Conservation (phyloP, 2,797 vertebrate genomes). For the Falco rusticolus region DNA sequence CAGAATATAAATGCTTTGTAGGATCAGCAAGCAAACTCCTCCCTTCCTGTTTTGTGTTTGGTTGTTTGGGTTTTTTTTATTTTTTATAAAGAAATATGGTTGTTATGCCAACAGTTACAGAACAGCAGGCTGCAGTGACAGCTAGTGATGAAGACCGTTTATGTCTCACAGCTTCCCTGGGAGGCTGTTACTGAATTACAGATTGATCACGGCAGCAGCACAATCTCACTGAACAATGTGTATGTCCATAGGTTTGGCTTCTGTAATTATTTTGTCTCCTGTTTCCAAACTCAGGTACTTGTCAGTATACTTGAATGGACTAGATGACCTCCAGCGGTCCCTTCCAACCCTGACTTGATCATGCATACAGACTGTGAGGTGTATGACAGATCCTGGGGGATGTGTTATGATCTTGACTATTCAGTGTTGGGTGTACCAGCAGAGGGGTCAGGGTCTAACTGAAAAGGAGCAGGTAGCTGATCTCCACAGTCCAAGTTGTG, state of each 20-base stretch:
- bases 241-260: not conserved
- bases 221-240: not conserved
- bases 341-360: no score
- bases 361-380: not conserved
- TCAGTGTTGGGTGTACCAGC: not conserved
- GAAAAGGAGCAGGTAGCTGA: not conserved
- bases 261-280: not conserved
- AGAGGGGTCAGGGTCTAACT: not conserved
- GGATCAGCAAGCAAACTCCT: not conserved
- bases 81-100: not conserved
- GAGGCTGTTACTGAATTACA: not conserved
- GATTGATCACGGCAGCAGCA: not conserved
- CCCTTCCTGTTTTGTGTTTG: not conserved
- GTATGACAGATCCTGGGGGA: not conserved
- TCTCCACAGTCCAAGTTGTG: not conserved
- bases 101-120: constrained; percentile 26
- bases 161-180: not conserved
- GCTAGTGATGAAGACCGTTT: not conserved
- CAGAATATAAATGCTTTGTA: not conserved
- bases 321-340: no score
- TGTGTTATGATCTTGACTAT: not conserved
- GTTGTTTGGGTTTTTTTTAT: not conserved
- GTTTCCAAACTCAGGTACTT: not conserved
- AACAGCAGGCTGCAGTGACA: constrained; percentile 49
- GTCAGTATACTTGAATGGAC: not conserved